Conservation (phyloP, 2,113 vertebrate genomes). For the Picathartes gymnocephalus region DNA sequence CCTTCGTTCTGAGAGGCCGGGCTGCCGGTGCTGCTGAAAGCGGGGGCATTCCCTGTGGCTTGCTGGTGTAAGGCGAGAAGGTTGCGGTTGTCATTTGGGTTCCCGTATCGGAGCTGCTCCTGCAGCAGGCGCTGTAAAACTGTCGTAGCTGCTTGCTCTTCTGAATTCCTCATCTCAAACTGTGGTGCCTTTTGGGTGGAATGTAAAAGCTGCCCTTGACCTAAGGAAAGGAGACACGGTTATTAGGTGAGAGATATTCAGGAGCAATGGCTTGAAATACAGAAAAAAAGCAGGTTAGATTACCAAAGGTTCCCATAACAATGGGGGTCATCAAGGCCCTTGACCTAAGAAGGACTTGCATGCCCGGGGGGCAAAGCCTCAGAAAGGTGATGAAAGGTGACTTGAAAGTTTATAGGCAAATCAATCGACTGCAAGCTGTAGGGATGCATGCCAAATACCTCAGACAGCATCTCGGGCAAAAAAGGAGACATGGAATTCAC, state of each 20-base stretch:
- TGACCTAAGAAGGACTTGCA: slow-evolving; percentile 5
- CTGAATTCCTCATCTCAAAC: slow-evolving; percentile 93
- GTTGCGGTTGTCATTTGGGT: slow-evolving; percentile 85
- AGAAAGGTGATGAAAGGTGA: slow-evolving; percentile 47
- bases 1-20: slow-evolving; percentile 75
- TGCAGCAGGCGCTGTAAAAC: slow-evolving; percentile 97
- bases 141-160: slow-evolving; percentile 88
- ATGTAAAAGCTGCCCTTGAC: slow-evolving; percentile 85
- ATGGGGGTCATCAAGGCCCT: slow-evolving; percentile 23
- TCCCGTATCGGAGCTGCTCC: slow-evolving; percentile 95
- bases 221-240: slow-evolving; percentile 71
- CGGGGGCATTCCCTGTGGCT: slow-evolving; percentile 76
- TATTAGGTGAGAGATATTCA: slow-evolving; percentile 23
- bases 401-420: slow-evolving; percentile 32
- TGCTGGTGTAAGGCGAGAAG: slow-evolving; percentile 88
- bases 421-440: neutral
- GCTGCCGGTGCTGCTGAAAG: slow-evolving; percentile 72
- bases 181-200: slow-evolving; percentile 79
- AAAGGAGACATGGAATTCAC: slow-evolving; percentile 6
- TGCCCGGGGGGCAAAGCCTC: neutral
- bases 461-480: neutral
- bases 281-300: slow-evolving; percentile 48
- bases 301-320: slow-evolving; percentile 52
- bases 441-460: neutral
- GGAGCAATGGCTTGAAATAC: slow-evolving; percentile 21